Evolutionary conservation across 2,113 vertebrate species (phyloP).

Genomic region (Mixornis gularis): DNA sequence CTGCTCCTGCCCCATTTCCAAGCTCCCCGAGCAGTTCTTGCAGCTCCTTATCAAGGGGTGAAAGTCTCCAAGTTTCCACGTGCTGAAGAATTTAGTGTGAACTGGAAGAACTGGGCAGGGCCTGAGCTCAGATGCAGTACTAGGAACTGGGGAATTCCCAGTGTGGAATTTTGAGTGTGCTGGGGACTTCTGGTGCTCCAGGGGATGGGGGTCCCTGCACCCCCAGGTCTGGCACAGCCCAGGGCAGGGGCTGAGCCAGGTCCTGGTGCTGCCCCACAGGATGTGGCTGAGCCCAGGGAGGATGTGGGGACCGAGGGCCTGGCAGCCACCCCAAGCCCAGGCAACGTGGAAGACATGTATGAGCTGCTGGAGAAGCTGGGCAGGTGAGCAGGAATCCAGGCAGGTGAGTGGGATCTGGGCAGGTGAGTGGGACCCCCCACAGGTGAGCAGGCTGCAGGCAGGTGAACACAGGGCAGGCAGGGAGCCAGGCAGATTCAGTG

Average conservation of each 20-base stretch:
- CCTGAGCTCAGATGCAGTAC: background rate
- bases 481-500: background rate
- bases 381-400: background rate
- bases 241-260: background rate
- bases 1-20: background rate
- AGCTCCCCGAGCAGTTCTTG: background rate
- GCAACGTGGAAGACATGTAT: slow-evolving; percentile 81
- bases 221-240: background rate
- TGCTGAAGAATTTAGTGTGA: background rate
- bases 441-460: background rate
- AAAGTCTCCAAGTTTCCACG: accelerated
- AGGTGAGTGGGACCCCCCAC: background rate
- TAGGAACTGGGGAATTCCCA: background rate
- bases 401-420: background rate
- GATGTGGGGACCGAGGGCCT: background rate
- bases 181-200: no score
- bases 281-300: background rate
- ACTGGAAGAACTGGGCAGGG: background rate
- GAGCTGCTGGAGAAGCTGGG: slow-evolving; percentile 75
- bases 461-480: background rate
- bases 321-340: slow-evolving; percentile 24
- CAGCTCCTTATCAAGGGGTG: no score
- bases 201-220: background rate
- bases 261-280: background rate
- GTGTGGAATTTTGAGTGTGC: accelerated